These are phyloP conservation scores for Phylloscopus trochiloides DNA, from an alignment of 2,113 vertebrate genomes.

Conservation along the genomic window DNA sequence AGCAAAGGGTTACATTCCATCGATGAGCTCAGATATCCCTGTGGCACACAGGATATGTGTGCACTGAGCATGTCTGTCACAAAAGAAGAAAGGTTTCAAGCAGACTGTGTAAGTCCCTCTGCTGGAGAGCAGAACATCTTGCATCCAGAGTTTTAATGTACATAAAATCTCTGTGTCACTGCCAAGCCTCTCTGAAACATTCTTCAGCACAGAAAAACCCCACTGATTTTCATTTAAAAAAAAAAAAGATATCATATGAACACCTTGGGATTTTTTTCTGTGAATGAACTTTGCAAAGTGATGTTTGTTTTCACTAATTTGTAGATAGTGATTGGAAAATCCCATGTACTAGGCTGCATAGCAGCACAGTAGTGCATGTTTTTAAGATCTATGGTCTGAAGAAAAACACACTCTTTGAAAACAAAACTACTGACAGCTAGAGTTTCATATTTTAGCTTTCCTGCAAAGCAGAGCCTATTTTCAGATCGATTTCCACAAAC, in stretches of 20 bases:
- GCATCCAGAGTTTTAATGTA: background rate
- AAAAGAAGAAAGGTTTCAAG: background rate
- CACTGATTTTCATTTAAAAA: background rate
- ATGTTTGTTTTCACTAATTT: background rate
- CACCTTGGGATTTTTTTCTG: background rate
- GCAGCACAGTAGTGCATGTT: background rate
- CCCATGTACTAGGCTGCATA: background rate
- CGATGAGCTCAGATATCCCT: background rate
- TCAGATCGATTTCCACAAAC: background rate
- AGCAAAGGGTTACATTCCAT: background rate
- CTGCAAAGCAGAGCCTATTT: background rate
- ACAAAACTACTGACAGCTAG: background rate
- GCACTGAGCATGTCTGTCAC: background rate
- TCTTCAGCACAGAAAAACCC: background rate
- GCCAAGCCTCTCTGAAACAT: background rate
- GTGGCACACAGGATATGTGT: rapidly evolving
- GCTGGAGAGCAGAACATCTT: background rate
- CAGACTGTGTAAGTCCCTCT: background rate
- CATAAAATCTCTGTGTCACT: background rate
- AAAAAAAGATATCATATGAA: background rate
- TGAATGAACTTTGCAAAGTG: background rate
- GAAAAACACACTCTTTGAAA: background rate
- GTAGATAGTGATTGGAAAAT: background rate
- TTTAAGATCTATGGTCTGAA: background rate
- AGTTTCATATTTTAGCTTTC: background rate